Evolutionary conservation across 2,888 invertebrate species (phyloP).

Genomic region (Apotomis turbidana): DNA sequence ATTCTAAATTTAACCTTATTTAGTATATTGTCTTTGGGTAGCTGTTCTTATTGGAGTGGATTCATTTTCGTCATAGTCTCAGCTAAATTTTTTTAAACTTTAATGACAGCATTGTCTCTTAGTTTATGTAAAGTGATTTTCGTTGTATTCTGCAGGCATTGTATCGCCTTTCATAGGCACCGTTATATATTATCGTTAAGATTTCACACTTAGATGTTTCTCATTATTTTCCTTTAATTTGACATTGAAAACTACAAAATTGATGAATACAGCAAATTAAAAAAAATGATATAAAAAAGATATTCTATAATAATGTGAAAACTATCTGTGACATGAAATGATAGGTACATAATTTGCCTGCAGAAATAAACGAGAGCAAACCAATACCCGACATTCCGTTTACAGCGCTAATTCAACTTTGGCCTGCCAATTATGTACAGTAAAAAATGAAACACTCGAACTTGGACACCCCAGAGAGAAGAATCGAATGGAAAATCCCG

Average conservation of each 20-base stretch:
- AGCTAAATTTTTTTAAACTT: not conserved
- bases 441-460: constrained; percentile 21
- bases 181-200: too few species aligned
- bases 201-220: not conserved
- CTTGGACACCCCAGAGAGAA: constrained; percentile 33
- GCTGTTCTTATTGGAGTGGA: too few species aligned
- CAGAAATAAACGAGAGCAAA: constrained; percentile 5
- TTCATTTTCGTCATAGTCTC: not conserved
- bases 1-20: not conserved
- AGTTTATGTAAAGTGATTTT: too few species aligned
- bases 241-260: not conserved
- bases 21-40: not conserved
- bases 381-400: constrained; percentile 1
- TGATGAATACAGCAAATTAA: not conserved
- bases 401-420: constrained; percentile 11
- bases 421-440: constrained; percentile 24
- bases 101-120: not conserved
- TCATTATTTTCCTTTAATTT: not conserved
- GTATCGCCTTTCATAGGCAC: not conserved
- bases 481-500: constrained; percentile 33
- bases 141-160: not conserved
- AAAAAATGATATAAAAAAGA: not conserved
- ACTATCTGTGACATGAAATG: not conserved
- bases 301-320: not conserved
- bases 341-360: constrained; percentile 3